Conservation (phyloP, 2,888 invertebrate genomes). For the Leuctra nigra region DNA sequence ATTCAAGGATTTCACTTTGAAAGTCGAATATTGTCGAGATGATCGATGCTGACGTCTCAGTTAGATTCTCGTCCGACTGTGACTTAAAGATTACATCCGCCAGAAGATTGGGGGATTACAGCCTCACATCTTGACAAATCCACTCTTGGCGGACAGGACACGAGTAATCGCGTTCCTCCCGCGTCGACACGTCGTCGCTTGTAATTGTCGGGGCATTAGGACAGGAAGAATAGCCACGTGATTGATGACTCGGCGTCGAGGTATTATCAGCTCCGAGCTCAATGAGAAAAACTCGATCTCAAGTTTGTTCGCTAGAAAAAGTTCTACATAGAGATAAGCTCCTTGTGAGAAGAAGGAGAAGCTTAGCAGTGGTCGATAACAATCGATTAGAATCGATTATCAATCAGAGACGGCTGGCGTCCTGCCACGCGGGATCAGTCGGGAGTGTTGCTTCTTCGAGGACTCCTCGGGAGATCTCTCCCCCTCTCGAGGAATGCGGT, state of each 20-base stretch:
- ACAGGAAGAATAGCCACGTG: background rate
- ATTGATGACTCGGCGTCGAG: constrained; percentile 11
- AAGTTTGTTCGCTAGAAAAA: constrained; percentile 11
- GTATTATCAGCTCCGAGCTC: constrained; percentile 14
- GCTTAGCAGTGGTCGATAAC: constrained; percentile 5
- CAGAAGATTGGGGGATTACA: no score
- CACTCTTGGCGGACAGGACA: background rate
- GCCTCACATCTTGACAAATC: no score
- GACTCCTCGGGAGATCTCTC: no score
- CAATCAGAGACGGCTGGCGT: constrained; percentile 4
- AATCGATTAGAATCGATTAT: constrained; percentile 18
- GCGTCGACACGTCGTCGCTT: background rate
- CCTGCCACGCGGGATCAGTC: background rate
- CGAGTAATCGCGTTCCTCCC: background rate
- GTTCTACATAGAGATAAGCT: background rate
- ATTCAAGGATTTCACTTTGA: no score
- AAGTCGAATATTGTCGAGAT: no score
- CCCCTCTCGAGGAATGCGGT: no score
- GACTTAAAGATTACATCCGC: no score
- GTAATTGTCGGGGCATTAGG: constrained; percentile 16
- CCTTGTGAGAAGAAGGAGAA: background rate
- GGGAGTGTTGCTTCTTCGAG: no score
- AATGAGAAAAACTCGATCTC: constrained; percentile 10
- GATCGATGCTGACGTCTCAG: no score
- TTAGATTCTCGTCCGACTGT: no score